Base-by-base conservation (phyloP, 1,140 invertebrate species). In the Linepithema humile region DNA sequence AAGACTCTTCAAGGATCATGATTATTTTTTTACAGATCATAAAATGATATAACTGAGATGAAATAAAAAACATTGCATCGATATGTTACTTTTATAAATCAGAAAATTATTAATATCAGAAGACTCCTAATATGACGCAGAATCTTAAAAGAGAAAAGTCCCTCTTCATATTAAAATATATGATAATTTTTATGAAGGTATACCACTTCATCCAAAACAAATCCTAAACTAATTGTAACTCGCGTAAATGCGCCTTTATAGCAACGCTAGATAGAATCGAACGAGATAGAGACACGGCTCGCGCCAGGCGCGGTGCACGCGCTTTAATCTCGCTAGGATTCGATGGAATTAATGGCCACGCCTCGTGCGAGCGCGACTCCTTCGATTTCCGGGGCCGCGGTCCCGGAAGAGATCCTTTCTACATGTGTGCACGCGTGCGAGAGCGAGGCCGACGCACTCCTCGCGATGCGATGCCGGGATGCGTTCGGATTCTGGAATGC, bases 261-360 rank as follows among this genome's bases (percentile, higher is more conserved):
- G n/a, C 72, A 20, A 50, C 29, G 59, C 15, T 38, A 20, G n/a
- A 32, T 45, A 35, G 23, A 40, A 29, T 78, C 45, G 74, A 38
- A 12, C 23, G 20, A 65, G 12, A 48, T 50, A 38, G 26, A 77
- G 35, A 64, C 50, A 35, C 70, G 74, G 17, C 72, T 62, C 84
- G 67, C 57, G 53, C 57, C 43, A 65, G 65, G 32, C 50, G 59
- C n/a, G 12, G 26, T 77, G 35, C 50, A 43, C 72, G 86, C 55
- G 69, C 84, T 88, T 88, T 88, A 88, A 88, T 85, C 83, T 88
- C 77, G 67, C 64, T 35, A 20, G 77, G 86, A 88, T 88, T 88
- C 86, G 87, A 88, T 83, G 86, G 86, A 83, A 88, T 88, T 88
- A 88, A 88, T 85, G 78, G 78, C 86, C 87, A 88, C 87, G 87